Evolutionary conservation across 2,888 invertebrate genomes (phyloP).

Genomic region (Heliconius sara): DNA sequence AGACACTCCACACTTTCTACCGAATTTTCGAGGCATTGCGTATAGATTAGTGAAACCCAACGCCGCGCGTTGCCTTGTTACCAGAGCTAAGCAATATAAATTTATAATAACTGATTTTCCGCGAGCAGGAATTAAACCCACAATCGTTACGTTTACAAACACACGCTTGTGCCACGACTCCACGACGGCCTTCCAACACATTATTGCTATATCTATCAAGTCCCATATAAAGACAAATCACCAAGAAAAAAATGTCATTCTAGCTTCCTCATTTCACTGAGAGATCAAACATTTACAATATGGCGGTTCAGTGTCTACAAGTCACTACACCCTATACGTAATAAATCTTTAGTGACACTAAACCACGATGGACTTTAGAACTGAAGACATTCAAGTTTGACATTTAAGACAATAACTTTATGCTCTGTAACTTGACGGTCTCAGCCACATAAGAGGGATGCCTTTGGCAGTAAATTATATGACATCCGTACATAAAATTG

Average conservation of each 20-base stretch:
- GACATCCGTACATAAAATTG: constrained; percentile 32
- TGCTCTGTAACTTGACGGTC: constrained; percentile 22
- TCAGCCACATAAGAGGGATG: constrained; percentile 14
- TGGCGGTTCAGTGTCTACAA: not conserved
- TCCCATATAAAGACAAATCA: too few relatives aligned
- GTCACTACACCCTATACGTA: not conserved
- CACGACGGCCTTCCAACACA: too few relatives aligned
- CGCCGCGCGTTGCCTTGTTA: too few relatives aligned
- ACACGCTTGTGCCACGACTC: too few relatives aligned
- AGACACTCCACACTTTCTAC: too few relatives aligned
- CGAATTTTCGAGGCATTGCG: too few relatives aligned
- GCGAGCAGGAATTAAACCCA: too few relatives aligned
- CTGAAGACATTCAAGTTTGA: constrained; percentile 25
- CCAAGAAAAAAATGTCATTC: not conserved
- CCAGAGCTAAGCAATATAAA: too few relatives aligned
- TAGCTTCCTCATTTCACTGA: not conserved
- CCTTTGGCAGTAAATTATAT: constrained; percentile 19
- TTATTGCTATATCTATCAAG: too few relatives aligned
- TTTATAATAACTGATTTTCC: too few relatives aligned
- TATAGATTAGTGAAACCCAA: too few relatives aligned
- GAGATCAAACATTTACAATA: constrained; percentile 12
- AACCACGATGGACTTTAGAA: constrained; percentile 31
- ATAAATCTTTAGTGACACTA: constrained; percentile 28
- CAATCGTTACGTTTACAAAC: too few relatives aligned
- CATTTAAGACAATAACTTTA: constrained; percentile 29